Evolutionary conservation across 2,797 vertebrate genomes (phyloP), one percentile per base, ranked within the genome.

Genomic region (Falco peregrinus): DNA sequence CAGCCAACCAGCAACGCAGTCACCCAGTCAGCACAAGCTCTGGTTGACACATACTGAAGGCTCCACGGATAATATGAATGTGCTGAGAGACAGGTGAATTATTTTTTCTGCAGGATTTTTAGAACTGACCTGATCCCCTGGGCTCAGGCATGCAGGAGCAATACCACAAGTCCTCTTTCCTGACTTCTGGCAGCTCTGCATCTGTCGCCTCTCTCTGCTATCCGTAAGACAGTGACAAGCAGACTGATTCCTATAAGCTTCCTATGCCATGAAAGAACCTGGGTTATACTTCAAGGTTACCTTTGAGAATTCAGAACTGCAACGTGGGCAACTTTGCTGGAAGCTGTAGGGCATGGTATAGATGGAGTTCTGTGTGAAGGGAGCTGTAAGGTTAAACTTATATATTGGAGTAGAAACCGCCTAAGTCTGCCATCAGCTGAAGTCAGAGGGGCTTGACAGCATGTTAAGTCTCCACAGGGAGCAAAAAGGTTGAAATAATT

Each of bases 401-500:
- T 68, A 39, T 74, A 79, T 56, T 35, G 57, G 81, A 94, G 60
- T 77, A 87, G 84, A 92, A 91, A 83, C 50, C 16, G 11, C 76
- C 78, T 47, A 96, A 80, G 37, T 91, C 84, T 96, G 53, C 87
- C 26, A 0, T 80, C 53, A 87, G 22, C 71, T 92, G 81, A 91
- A 95, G 60, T 80, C 76, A 77, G 84, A 84, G 70, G 39, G 74
- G 16, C n/a, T 93, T 93, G 86, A 76, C 75, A 87, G 68, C 56
- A 71, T 13, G 37, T 64, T 87, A 92, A 92, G 35, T 83, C 45
- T 94, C 94, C 79, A 68, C 29, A 78, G 87, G 64, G 91, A 93
- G 47, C 68, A 61, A 81, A 85, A 96, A 50, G 48, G 26, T 84
- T 91, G 82, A 96, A 92, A 95, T 94, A 96, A 94, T 96, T 96